Base-by-base conservation (phyloP, 1,140 invertebrate genomes). In the Drosophila sturtevanti region DNA sequence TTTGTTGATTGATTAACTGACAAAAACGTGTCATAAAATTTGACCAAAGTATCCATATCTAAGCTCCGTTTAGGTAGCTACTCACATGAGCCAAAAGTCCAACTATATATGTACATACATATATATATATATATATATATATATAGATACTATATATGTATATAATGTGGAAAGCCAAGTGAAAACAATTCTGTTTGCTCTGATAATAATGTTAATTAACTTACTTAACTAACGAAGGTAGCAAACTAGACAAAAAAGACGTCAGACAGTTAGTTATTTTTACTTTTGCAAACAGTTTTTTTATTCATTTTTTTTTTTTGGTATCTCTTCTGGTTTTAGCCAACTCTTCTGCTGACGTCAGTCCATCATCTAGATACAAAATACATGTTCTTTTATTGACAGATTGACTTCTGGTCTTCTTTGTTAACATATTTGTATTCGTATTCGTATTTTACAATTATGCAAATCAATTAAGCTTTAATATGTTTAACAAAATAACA, bases 121-220 rank as follows among this genome's bases (percentile, higher is more conserved):
- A 41, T 38, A n/a, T n/a, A n/a, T n/a, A n/a, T n/a, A n/a, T 7
- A 21, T 9, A 16, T 44, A 21, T 38, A n/a, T 7, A 21, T 9
- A 16, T 44, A 21, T 38, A n/a, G 14, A 12, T 16, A 14, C 38
- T 41, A 41, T 41, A 41, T 18, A 31, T 41, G 16, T 41, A 41
- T 18, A 31, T 3, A 44, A 48, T 48, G 41, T 48, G n/a, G 44
- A 65, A 71, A 27, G 14, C 7, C 51, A 51, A 72, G 35, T 60
- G 18, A 58, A 74, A 74, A 74, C 71, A 74, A 67, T 63, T 74
- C 54, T 74, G 71, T 74, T 74, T 74, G 52, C 21, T 16, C 44
- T 31, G 48, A 73, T 74, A 74, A 74, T 61, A 37, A 61, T 48
- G 41, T 48, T 21, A 48, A 48, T 48, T 48, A 21, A 48, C 41